These are phyloP conservation scores for Ptilonorhynchus violaceus DNA, from an alignment of 2,113 vertebrate genomes.

Conservation along the genomic window DNA sequence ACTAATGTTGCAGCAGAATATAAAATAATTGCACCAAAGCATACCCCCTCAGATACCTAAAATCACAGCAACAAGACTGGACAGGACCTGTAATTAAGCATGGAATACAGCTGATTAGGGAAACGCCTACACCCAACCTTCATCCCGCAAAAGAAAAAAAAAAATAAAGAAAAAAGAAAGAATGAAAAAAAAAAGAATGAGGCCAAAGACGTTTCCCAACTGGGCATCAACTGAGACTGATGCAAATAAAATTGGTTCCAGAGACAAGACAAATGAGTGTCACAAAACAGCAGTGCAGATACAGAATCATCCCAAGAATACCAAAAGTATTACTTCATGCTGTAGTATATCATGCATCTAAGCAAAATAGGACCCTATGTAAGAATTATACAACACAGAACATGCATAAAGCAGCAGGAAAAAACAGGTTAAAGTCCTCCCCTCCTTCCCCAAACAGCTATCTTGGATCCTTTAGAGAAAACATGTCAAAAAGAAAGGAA, in stretches of 20 bases:
- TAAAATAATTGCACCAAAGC: conserved; percentile 70
- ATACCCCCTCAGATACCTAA: conserved; percentile 71
- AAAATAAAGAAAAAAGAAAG: neutral
- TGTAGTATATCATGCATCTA: neutral
- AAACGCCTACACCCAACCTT: conserved; percentile 56
- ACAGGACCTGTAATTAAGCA: conserved; percentile 72
- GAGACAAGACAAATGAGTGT: neutral
- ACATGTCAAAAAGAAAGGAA: neutral
- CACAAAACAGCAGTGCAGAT: neutral
- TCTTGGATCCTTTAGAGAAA: neutral
- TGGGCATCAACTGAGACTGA: neutral
- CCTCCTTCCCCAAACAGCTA: neutral
- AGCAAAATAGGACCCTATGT: neutral
- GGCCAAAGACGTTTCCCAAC: neutral
- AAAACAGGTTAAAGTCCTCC: neutral
- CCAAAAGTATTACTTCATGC: conserved; percentile 7
- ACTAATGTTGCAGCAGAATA: conserved; percentile 70
- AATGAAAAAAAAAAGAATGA: conserved; percentile 8
- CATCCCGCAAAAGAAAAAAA: conserved; percentile 24
- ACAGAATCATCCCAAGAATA: neutral
- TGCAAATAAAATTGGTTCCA: neutral
- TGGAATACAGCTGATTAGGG: conserved; percentile 68
- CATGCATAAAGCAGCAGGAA: neutral
- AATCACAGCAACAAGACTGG: conserved; percentile 70
- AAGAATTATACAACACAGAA: neutral